Conservation (phyloP, 1,140 invertebrate species). For the Bombus sylvicola region DNA sequence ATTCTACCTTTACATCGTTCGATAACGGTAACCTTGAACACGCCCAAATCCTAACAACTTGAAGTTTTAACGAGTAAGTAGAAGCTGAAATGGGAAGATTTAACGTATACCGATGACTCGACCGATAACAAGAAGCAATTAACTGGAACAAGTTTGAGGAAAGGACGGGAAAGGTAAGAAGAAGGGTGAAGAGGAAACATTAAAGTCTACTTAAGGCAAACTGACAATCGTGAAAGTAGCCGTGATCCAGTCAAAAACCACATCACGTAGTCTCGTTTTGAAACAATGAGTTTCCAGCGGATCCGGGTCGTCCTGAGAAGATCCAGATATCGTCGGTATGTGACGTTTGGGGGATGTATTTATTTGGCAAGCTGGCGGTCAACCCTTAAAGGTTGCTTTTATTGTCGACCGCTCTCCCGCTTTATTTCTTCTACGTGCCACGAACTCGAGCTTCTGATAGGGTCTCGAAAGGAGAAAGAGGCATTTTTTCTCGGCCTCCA, state of each 20-base stretch:
- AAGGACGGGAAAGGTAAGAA: not conserved
- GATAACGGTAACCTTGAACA: not conserved
- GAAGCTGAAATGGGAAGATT: not conserved
- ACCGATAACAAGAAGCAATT: not conserved
- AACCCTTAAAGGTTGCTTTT: slow-evolving; percentile 67
- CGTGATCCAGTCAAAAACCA: slow-evolving; percentile 2
- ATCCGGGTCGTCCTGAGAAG: slow-evolving; percentile 1
- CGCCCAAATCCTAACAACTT: not conserved
- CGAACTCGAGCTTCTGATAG: slow-evolving; percentile 28
- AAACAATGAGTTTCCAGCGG: slow-evolving; percentile 28
- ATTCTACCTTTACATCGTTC: rapidly evolving
- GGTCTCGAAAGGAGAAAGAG: slow-evolving; percentile 13
- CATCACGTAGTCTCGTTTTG: slow-evolving; percentile 28
- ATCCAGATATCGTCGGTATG: slow-evolving; percentile 42
- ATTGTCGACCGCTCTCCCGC: slow-evolving; percentile 58
- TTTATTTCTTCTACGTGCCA: slow-evolving; percentile 68
- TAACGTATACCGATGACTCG: not conserved
- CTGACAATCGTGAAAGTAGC: slow-evolving; percentile 6
- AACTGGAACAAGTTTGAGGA: not conserved
- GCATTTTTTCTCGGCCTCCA: slow-evolving; percentile 34
- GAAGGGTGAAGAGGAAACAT: not conserved
- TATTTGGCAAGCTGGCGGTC: slow-evolving; percentile 63
- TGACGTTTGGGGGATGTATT: slow-evolving; percentile 65
- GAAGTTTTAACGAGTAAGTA: not conserved
- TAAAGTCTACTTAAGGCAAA: not conserved